A percentile compares a stretch with the other conserved stretches of the same genome.
Conservation (phyloP, 1,140 invertebrate genomes). For the Acromyrmex echinatior region DNA sequence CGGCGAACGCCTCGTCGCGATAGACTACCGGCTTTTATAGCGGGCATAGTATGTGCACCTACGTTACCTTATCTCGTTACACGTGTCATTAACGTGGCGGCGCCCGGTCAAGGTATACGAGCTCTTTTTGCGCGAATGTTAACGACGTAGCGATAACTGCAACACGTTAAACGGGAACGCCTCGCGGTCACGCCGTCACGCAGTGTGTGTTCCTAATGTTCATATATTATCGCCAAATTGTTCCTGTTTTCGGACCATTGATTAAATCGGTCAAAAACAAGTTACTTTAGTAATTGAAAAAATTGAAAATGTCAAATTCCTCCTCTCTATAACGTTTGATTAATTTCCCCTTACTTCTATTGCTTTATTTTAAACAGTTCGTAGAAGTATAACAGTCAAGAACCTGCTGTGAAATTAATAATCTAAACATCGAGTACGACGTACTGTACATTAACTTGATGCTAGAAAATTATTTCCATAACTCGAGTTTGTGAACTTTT, state of each 20-base stretch:
- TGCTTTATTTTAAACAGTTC: not conserved
- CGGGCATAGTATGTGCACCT: constrained; percentile 24
- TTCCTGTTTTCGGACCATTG: not conserved
- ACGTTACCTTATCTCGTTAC: constrained; percentile 57
- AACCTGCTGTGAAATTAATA: constrained; percentile 9
- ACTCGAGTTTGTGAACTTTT: not conserved
- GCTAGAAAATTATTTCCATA: not conserved
- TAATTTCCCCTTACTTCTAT: not conserved
- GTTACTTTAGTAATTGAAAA: not conserved
- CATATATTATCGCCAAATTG: constrained; percentile 7
- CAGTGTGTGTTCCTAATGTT: not conserved
- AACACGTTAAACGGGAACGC: constrained; percentile 19
- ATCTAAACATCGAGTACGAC: constrained; percentile 10
- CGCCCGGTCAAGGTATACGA: constrained; percentile 38
- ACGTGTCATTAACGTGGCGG: constrained; percentile 46
- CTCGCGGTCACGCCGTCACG: constrained; percentile 8
- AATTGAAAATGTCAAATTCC: not conserved
- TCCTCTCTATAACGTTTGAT: not conserved
- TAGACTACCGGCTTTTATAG: constrained; percentile 50
- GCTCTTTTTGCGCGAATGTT: constrained; percentile 47
- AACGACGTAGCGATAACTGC: constrained; percentile 48
- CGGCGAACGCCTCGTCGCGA: constrained; percentile 46
- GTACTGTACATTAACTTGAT: not conserved
- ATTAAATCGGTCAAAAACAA: not conserved
- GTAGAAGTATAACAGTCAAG: not conserved